These are phyloP conservation scores for Brachionus rotundiformis DNA, from an alignment of 1,140 invertebrate genomes.

Conservation along the genomic window DNA sequence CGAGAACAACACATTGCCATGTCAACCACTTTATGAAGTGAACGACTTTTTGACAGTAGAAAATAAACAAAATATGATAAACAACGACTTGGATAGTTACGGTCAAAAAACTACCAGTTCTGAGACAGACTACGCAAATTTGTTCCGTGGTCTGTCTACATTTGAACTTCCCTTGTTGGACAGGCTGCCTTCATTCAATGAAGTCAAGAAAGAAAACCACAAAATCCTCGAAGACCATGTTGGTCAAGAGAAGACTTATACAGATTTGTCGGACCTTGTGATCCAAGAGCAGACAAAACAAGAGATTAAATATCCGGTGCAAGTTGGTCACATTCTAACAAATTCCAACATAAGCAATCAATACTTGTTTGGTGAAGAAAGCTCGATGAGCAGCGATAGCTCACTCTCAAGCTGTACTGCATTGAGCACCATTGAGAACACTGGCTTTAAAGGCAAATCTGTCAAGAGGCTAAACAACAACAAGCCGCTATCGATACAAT, in stretches of 20 bases:
- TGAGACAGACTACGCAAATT: not conserved
- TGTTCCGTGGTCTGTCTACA: constrained; percentile 29
- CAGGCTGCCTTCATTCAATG: not conserved
- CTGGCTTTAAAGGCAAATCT: not conserved
- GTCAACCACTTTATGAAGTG: not conserved
- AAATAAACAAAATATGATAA: not conserved
- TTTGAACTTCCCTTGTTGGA: not conserved
- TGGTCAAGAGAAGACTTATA: constrained; percentile 21
- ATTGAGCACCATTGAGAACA: not conserved
- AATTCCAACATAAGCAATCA: constrained; percentile 25
- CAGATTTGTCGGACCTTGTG: constrained; percentile 21
- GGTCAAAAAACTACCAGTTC: not conserved
- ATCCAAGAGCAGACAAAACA: not conserved
- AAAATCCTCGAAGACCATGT: not conserved
- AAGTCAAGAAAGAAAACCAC: not conserved
- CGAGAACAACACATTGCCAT: not conserved
- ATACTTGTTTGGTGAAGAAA: not conserved
- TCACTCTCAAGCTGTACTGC: not conserved
- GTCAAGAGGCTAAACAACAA: not conserved
- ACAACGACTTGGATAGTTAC: not conserved
- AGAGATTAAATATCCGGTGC: constrained; percentile 10
- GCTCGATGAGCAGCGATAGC: constrained; percentile 7
- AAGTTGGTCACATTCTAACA: not conserved
- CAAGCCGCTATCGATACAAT: not conserved
- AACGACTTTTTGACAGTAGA: not conserved